Conservation (phyloP, 2,113 vertebrate species). For the Laterallus jamaicensis region DNA sequence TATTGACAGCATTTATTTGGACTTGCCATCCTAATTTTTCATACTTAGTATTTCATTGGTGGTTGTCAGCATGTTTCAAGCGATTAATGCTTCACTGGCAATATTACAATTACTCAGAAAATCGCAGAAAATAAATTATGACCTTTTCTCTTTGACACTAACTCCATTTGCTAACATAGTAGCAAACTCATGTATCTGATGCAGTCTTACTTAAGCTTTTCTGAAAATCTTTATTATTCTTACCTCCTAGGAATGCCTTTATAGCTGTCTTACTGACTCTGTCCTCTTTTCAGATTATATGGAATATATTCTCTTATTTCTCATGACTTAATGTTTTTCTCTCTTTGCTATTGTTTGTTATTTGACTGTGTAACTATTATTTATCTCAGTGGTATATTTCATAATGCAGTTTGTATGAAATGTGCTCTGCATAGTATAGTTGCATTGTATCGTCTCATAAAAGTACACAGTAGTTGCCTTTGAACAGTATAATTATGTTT, state of each 20-base stretch:
- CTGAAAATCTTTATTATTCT: neutral
- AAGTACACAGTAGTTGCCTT: slow-evolving; percentile 34
- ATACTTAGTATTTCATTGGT: neutral
- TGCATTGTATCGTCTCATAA: neutral
- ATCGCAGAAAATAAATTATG: neutral
- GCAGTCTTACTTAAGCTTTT: neutral
- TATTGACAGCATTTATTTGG: neutral
- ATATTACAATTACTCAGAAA: neutral
- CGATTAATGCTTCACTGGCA: neutral
- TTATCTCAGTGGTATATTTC: slow-evolving; percentile 33
- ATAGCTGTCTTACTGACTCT: neutral
- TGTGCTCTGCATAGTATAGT: neutral
- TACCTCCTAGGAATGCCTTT: neutral
- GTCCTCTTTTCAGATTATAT: neutral
- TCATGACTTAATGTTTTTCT: neutral
- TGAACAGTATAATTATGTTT: slow-evolving; percentile 50
- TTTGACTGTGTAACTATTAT: slow-evolving; percentile 26
- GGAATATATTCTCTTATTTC: neutral
- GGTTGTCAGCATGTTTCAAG: neutral
- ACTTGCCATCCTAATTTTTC: slow-evolving; percentile 11
- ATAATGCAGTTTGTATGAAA: neutral
- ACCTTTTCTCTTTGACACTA: neutral
- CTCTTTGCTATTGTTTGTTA: slow-evolving; percentile 26
- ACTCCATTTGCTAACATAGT: neutral
- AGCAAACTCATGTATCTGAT: neutral